phyloP scores from a whole-genome alignment of 2,888 invertebrate species.

The Cosmia pyralina region DNA sequence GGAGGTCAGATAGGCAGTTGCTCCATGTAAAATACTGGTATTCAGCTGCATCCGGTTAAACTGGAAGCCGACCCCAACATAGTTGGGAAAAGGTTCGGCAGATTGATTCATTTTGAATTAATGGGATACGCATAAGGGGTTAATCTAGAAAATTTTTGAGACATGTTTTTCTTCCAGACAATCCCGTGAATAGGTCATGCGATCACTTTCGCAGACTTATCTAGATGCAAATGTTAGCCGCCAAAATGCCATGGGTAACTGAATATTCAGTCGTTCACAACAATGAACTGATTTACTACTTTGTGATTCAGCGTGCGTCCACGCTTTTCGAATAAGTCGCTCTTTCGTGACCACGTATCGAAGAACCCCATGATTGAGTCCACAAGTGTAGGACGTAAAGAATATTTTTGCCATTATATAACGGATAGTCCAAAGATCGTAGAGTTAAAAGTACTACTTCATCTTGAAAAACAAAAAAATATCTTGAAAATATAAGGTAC shows the following conservation, averaged over 20 bases:
- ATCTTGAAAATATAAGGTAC: constrained; percentile 3
- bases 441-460: neutral
- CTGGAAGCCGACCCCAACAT: too few species aligned
- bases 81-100: too few species aligned
- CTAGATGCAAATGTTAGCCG: constrained; percentile 77
- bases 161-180: constrained; percentile 29
- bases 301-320: constrained; percentile 85
- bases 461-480: constrained; percentile 6
- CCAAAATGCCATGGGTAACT: constrained; percentile 76
- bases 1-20: too few species aligned
- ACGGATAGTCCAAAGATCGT: neutral
- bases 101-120: constrained; percentile 22
- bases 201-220: constrained; percentile 70
- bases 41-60: too few species aligned
- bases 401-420: constrained; percentile 62
- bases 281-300: constrained; percentile 85
- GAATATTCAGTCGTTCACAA: constrained; percentile 82
- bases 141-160: constrained; percentile 24
- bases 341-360: constrained; percentile 72
- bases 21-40: too few species aligned
- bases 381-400: constrained; percentile 70
- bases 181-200: constrained; percentile 59
- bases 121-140: constrained; percentile 20
- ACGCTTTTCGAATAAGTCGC: constrained; percentile 77
- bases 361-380: constrained; percentile 56